These are phyloP conservation scores for Uloborus plumipes DNA, from an alignment of 2,888 invertebrate species.

Conservation along the genomic window DNA sequence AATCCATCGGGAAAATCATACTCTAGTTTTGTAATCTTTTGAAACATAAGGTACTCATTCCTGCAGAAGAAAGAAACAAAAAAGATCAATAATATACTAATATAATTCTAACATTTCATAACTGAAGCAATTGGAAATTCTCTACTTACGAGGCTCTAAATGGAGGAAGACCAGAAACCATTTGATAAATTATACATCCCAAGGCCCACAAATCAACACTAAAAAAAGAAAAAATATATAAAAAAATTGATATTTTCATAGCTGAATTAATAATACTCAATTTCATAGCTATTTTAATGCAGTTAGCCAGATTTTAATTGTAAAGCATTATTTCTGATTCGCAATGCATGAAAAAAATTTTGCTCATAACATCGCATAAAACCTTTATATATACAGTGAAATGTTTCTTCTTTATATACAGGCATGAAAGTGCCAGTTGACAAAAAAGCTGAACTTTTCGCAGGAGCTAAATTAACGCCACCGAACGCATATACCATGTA, in stretches of 20 bases:
- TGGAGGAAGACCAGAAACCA: constrained; percentile 92
- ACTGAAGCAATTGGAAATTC: neutral
- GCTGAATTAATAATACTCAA: too few species aligned
- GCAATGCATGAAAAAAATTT: too few species aligned
- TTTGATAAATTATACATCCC: constrained; percentile 96
- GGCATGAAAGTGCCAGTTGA: too few species aligned
- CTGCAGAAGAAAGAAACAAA: constrained; percentile 73
- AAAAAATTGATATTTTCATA: neutral
- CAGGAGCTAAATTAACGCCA: too few species aligned
- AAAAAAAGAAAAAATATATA: constrained; percentile 65
- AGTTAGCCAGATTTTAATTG: too few species aligned
- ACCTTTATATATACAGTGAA: too few species aligned
- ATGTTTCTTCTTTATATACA: too few species aligned
- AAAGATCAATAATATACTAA: neutral
- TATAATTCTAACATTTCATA: neutral
- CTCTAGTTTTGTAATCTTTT: constrained; percentile 91
- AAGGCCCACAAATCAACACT: constrained; percentile 95
- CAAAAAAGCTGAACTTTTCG: too few species aligned
- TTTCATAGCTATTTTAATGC: too few species aligned
- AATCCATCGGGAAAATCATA: constrained; percentile 95
- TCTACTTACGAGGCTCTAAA: constrained; percentile 80
- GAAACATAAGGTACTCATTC: constrained; percentile 95
- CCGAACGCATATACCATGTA: too few species aligned
- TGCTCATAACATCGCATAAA: too few species aligned
- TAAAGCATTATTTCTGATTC: too few species aligned